These are phyloP conservation scores for Drosophila azteca DNA, from an alignment of 1,140 invertebrate species.

Conservation along the genomic window DNA sequence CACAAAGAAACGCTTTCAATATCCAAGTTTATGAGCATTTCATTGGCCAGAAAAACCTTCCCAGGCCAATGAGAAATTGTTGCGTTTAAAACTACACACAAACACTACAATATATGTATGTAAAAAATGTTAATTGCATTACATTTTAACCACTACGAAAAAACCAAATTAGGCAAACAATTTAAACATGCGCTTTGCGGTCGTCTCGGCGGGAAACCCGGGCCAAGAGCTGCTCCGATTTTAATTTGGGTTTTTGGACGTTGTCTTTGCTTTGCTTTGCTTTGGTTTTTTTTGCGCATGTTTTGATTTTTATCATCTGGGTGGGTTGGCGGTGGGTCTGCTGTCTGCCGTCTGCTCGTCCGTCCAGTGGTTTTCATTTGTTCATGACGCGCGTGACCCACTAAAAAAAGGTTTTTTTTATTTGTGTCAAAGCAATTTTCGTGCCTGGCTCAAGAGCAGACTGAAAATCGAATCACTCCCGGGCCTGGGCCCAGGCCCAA, in stretches of 20 bases:
- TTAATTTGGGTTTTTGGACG: constrained; percentile 68
- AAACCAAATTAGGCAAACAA: constrained; percentile 76
- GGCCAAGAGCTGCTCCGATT: constrained; percentile 72
- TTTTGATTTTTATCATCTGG: constrained; percentile 81
- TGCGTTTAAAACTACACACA: constrained; percentile 58
- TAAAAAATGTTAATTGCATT: constrained; percentile 76
- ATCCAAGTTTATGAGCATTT: constrained; percentile 60
- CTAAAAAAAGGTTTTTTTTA: constrained; percentile 56
- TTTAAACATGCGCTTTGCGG: constrained; percentile 63
- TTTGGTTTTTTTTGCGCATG: constrained; percentile 70
- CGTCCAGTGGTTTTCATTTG: constrained; percentile 69
- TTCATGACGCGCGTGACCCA: constrained; percentile 78
- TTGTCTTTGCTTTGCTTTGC: constrained; percentile 54
- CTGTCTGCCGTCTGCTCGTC: constrained; percentile 1
- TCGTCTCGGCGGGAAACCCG: constrained; percentile 61
- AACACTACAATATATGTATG: constrained; percentile 28
- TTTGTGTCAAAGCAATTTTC: constrained; percentile 80
- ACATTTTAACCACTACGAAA: constrained; percentile 47
- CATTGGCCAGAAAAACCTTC: constrained; percentile 60
- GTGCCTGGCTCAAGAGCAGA: constrained; percentile 53
- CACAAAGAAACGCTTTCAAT: constrained; percentile 42
- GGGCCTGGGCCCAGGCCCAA: background rate
- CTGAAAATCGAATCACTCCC: constrained; percentile 29
- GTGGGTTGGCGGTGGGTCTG: constrained; percentile 59
- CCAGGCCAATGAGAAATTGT: constrained; percentile 72